Conservation (phyloP, 2,888 invertebrate genomes). For the Stenodema calcarata region DNA sequence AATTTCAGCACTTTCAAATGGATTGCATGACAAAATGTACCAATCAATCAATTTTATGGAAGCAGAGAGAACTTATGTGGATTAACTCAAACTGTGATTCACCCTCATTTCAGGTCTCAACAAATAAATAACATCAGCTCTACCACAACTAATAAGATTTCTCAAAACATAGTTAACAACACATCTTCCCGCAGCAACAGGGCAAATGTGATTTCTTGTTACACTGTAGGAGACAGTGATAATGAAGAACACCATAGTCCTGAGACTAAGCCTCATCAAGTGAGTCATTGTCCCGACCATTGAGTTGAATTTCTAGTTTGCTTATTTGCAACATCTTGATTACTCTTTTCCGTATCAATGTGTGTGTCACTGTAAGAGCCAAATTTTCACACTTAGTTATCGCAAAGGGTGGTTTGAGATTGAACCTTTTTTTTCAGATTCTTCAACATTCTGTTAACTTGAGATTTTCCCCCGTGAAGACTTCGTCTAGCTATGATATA, state of each 20-base stretch:
- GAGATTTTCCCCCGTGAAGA: constrained; percentile 53
- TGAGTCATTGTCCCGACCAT: neutral
- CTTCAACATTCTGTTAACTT: constrained; percentile 48
- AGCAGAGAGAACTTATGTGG: too few species aligned
- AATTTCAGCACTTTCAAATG: too few species aligned
- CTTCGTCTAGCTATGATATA: constrained; percentile 35
- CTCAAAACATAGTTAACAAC: constrained; percentile 8
- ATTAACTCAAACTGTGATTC: neutral
- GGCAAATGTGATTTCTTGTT: constrained; percentile 79
- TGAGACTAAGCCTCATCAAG: constrained; percentile 46
- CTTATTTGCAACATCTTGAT: too few species aligned
- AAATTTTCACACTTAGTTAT: too few species aligned
- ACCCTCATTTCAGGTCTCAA: constrained; percentile 32
- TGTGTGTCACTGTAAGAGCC: too few species aligned
- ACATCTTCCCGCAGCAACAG: constrained; percentile 59
- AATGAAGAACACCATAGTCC: constrained; percentile 67
- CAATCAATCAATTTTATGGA: too few species aligned
- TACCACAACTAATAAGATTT: constrained; percentile 37
- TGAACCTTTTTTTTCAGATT: constrained; percentile 3
- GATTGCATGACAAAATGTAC: too few species aligned
- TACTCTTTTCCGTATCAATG: too few species aligned
- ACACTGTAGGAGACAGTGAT: constrained; percentile 78
- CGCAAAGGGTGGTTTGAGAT: too few species aligned
- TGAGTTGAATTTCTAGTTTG: too few species aligned
- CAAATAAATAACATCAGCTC: constrained; percentile 40